phyloP scores from a whole-genome alignment of 2,888 invertebrate genomes.

The Gordius sp. region DNA sequence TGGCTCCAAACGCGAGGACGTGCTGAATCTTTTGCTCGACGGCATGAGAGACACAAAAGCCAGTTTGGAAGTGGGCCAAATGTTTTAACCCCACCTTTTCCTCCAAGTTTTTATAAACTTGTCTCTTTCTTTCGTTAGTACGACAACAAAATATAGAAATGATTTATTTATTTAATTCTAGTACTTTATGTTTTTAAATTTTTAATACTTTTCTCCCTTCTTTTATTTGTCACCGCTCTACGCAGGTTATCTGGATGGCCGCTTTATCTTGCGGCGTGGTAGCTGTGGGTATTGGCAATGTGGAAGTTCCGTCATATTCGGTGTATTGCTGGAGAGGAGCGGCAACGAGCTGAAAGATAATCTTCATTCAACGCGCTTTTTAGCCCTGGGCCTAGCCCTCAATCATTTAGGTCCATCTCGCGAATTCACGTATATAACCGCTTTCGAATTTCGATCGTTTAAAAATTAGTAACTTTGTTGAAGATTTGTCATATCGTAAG shows the following conservation, averaged over 20 bases:
- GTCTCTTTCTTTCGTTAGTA: too few species aligned
- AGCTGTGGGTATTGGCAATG: slow-evolving; percentile 63
- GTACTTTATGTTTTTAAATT: too few species aligned
- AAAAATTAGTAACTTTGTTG: too few species aligned
- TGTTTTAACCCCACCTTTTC: too few species aligned
- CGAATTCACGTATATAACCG: too few species aligned
- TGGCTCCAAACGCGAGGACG: slow-evolving; percentile 64
- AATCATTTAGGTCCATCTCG: slow-evolving; percentile 73
- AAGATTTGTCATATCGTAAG: too few species aligned
- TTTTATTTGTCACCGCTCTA: too few species aligned
- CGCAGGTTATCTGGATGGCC: slow-evolving; percentile 49
- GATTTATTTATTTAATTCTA: too few species aligned
- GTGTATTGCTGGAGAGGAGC: slow-evolving; percentile 41
- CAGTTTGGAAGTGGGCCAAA: slow-evolving; percentile 21
- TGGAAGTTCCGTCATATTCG: slow-evolving; percentile 41
- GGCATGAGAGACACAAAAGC: slow-evolving; percentile 22
- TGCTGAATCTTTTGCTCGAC: slow-evolving; percentile 20
- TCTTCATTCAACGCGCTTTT: slow-evolving; percentile 50
- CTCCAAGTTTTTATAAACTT: too few species aligned
- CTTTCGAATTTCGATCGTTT: too few species aligned
- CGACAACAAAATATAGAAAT: too few species aligned
- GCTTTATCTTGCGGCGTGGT: slow-evolving; percentile 74
- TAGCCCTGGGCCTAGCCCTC: slow-evolving; percentile 68
- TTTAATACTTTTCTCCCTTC: too few species aligned
- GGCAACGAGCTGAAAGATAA: slow-evolving; percentile 39